Evolutionary conservation across 2,888 invertebrate species (phyloP), one percentile per base, ranked within the genome.

Genomic region (Chloromyia formosa): DNA sequence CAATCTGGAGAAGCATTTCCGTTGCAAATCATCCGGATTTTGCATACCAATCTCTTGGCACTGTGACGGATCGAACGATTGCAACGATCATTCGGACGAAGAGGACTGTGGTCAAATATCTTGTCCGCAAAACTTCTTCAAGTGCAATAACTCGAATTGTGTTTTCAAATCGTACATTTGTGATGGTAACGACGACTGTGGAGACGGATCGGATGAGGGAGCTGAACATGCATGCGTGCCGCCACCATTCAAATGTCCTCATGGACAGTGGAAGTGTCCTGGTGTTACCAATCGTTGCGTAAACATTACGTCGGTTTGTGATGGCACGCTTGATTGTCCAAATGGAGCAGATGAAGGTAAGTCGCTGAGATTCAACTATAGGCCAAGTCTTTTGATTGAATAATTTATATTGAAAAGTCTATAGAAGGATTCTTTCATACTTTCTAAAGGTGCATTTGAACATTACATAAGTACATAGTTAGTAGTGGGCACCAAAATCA

Each of bases 21-120:
- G 94, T 82, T 97, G 97, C 83, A 89, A 89, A 74, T 90, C 92
- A 22, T 93, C 94, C 0, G 93, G 93, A 2, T 94, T 95, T 79
- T 98, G 97, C 82, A 95, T 98, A 76, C 97, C 97, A 0, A 90
- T 90, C 81, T 90, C 93, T 3, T 97, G 97, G 97, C 92, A 94
- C 80, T 97, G 98, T 81, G 97, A 98, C 83, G 96, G 96, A 78
- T 84, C 86, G 1, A 85, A 80, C 80, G 88, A 84, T 72, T 98
- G 97, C 84, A 93, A 93, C 79, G 97, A 98, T 84, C 89, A 92
- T 78, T 95, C 94, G 0, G 98, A 98, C 85, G 98, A 98, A 85
- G 88, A 91, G 14, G 88, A 92, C 23, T 96, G 96, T 84, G 93
- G 94, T 75, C 88, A 91, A 78, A 89, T 92, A 58, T 89, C 91